A percentile compares a stretch with the other conserved stretches of the same genome.
Evolutionary conservation across 2,113 vertebrate species (phyloP).

Genomic region (Chionomys nivalis): DNA sequence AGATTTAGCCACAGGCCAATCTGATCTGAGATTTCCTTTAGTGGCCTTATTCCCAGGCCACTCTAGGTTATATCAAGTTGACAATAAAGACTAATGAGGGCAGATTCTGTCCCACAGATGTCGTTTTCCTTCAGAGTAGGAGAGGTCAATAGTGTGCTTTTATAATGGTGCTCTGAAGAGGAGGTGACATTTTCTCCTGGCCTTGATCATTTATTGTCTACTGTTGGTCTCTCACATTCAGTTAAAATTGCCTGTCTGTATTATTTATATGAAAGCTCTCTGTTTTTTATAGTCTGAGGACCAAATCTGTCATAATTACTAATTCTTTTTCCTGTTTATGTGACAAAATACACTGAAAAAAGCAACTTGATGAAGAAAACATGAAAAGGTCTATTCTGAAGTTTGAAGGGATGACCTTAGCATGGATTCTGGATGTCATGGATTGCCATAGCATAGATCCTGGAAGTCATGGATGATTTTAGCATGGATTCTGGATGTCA

Average conservation of each 20-base stretch:
- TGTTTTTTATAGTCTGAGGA: neutral
- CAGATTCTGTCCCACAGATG: neutral
- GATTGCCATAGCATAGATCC: no score
- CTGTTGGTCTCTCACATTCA: neutral
- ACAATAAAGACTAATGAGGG: neutral
- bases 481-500: no score
- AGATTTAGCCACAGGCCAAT: neutral
- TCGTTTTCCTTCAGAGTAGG: neutral
- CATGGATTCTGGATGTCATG: neutral
- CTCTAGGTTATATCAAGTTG: neutral
- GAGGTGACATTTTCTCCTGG: neutral
- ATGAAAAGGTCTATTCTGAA: neutral
- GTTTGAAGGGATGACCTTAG: neutral
- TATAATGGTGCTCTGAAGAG: neutral
- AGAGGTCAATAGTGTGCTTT: neutral
- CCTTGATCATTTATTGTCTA: neutral
- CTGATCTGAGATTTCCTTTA: neutral
- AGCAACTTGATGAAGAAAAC: neutral
- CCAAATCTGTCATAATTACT: neutral
- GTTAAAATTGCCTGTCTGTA: neutral
- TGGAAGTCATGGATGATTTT: no score
- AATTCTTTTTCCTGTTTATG: neutral
- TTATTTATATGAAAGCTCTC: neutral
- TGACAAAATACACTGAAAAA: neutral
- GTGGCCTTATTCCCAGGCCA: neutral